These are phyloP conservation scores for Mizuhopecten yessoensis DNA, from an alignment of 1,140 invertebrate species.

Conservation along the genomic window DNA sequence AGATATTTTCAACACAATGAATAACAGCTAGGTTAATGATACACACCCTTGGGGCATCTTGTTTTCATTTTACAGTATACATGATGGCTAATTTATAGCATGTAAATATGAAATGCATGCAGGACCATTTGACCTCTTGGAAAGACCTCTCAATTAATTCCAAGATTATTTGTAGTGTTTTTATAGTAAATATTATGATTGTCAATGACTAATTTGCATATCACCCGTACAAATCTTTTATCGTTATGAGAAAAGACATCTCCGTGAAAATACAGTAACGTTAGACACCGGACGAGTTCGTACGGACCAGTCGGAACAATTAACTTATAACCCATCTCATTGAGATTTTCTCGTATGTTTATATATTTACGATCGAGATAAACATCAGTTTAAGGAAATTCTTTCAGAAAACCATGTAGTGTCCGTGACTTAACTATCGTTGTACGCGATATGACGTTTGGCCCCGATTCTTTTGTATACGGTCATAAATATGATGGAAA, in stretches of 20 bases:
- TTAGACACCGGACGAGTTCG: not conserved
- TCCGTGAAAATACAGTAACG: not conserved
- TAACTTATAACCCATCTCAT: not conserved
- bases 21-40: no score
- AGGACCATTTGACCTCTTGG: not conserved
- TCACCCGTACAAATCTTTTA: not conserved
- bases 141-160: no score
- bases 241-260: conserved; percentile 27
- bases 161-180: no score
- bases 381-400: not conserved
- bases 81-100: no score
- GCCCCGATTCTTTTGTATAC: not conserved
- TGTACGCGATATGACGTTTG: not conserved
- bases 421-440: not conserved
- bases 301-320: not conserved
- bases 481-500: conserved; percentile 35
- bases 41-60: no score
- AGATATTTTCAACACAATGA: no score
- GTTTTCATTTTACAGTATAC: no score
- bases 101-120: no score
- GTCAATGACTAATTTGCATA: conserved; percentile 14
- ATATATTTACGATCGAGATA: conserved; percentile 2
- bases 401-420: not conserved
- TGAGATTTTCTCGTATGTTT: conserved; percentile 6
- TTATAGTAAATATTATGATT: conserved; percentile 11